Evolutionary conservation across 2,113 vertebrate species (phyloP).

Genomic region (Protobothrops mucrosquamatus): DNA sequence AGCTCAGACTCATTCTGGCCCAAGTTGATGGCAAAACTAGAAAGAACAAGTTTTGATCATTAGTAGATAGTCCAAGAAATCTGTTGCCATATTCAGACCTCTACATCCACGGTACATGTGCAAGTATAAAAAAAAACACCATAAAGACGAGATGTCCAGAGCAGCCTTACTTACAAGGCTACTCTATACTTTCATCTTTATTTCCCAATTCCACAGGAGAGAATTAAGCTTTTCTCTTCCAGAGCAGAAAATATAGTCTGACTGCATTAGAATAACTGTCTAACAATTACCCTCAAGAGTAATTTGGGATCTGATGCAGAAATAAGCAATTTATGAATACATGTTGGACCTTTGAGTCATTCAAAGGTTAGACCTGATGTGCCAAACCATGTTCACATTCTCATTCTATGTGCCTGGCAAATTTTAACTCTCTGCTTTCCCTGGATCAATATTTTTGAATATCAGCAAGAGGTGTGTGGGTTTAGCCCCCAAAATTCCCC

Average conservation of each 20-base stretch:
- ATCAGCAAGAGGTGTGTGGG: neutral
- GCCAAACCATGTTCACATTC: neutral
- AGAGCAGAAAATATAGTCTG: neutral
- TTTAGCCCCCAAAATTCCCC: neutral
- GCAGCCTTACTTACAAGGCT: neutral
- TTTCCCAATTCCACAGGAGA: neutral
- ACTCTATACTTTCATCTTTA: neutral
- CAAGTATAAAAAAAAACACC: neutral
- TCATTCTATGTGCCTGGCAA: neutral
- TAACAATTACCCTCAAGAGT: neutral
- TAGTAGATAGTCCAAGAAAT: neutral
- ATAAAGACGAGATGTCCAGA: neutral
- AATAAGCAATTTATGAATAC: neutral
- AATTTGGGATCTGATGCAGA: neutral
- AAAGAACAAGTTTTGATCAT: neutral
- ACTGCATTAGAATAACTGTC: neutral
- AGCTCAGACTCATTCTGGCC: neutral
- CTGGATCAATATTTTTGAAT: neutral
- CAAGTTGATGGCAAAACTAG: slow-evolving; percentile 2
- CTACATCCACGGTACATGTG: neutral
- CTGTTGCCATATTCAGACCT: neutral
- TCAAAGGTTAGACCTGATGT: neutral
- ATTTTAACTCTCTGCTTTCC: neutral
- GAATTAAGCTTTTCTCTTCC: neutral
- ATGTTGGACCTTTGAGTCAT: neutral